Conservation (phyloP, 2,797 vertebrate genomes). For the Thalassophryne amazonica region DNA sequence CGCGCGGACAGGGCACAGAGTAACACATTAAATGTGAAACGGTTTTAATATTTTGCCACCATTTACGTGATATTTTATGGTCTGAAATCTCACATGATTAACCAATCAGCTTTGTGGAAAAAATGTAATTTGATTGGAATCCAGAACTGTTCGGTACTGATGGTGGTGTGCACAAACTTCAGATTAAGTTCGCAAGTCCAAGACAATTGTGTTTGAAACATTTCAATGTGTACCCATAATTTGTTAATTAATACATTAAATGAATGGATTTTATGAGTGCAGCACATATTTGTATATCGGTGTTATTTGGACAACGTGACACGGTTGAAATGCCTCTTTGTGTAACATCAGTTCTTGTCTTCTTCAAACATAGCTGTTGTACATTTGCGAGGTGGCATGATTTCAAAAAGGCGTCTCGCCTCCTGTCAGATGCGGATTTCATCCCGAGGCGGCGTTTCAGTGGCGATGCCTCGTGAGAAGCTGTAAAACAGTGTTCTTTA, state of each 20-base stretch:
- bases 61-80: no score
- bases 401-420: background rate
- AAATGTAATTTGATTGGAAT: no score
- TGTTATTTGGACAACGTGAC: background rate
- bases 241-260: background rate
- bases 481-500: slow-evolving; percentile 41
- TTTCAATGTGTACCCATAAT: background rate
- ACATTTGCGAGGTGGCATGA: slow-evolving; percentile 7
- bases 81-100: no score
- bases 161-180: no score
- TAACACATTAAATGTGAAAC: no score
- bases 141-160: no score
- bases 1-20: no score
- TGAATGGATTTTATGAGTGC: background rate
- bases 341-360: background rate
- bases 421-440: background rate
- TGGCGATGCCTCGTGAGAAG: slow-evolving; percentile 49
- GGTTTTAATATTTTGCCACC: no score
- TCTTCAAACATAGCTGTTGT: background rate
- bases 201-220: background rate
- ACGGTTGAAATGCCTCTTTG: background rate
- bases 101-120: no score
- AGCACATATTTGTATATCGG: background rate
- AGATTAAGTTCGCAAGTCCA: no score
- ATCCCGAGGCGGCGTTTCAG: slow-evolving; percentile 11